Conservation (phyloP, 2,888 invertebrate genomes). For the Leptinotarsa haldemani region DNA sequence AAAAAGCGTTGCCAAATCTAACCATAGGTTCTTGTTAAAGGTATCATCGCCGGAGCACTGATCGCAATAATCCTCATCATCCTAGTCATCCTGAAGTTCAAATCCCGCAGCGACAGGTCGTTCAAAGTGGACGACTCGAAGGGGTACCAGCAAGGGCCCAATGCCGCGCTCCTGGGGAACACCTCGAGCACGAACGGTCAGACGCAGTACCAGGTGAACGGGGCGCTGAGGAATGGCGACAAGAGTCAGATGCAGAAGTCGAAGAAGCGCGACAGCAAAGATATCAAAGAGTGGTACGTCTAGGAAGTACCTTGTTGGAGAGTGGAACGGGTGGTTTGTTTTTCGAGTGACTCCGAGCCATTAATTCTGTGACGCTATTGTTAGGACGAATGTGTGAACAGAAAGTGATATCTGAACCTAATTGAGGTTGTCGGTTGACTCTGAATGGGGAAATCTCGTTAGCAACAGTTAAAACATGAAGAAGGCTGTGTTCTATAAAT, state of each 20-base stretch:
- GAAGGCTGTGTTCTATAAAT: neutral
- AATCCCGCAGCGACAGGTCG: conserved; percentile 86
- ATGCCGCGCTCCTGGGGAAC: conserved; percentile 80
- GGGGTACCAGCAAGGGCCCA: conserved; percentile 79
- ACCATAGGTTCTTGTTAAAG: neutral
- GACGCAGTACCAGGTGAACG: conserved; percentile 67
- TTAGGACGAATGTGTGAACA: conserved; percentile 8
- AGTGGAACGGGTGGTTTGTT: conserved; percentile 52
- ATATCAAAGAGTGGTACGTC: conserved; percentile 97
- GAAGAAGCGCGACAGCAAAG: conserved; percentile 84
- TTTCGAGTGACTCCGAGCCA: conserved; percentile 50
- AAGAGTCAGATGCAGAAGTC: conserved; percentile 61
- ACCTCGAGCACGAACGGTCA: conserved; percentile 69
- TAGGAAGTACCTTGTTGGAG: conserved; percentile 65
- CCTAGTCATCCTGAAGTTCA: conserved; percentile 88
- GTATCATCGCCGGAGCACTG: conserved; percentile 90
- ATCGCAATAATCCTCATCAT: conserved; percentile 92
- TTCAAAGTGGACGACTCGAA: conserved; percentile 93
- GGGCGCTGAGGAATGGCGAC: conserved; percentile 69
- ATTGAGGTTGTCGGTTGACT: neutral
- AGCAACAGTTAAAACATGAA: neutral
- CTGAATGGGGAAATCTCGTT: neutral
- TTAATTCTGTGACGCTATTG: conserved; percentile 18
- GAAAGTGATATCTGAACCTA: conserved; percentile 13
- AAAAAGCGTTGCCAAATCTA: no score